Evolutionary conservation across 2,888 invertebrate genomes (phyloP), one percentile per base, ranked within the genome.

Genomic region (Cordilura impudica): DNA sequence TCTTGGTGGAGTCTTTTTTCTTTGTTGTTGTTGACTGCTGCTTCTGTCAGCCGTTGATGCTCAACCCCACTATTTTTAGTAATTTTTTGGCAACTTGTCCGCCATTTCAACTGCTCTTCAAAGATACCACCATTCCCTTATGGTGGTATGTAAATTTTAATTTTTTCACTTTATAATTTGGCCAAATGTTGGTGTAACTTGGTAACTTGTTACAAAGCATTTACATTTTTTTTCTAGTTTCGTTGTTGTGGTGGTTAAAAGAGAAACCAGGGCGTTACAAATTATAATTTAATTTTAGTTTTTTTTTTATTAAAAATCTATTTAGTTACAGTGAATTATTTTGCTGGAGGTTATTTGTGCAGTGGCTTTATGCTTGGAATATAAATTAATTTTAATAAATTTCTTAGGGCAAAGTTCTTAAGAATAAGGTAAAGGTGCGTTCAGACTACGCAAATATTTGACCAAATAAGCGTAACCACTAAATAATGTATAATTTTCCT

Each of bases 31-130:
- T 66, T 75, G 75, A 75, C 81, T 82, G 82, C 77, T 81, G 81
- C 81, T n/a, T n/a, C n/a, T 56, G 35, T 66, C 71, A 71, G 72
- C 81, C 81, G 82, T 74, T 81, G 81, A 81, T 77, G 82, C 81
- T 81, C 78, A 81, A 81, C 69, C 77, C 77, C 54, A n/a, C n/a
- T n/a, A 54, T 56, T 75, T 49, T 53, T 12, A 16, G 18, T n/a
- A 10, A 7, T 10, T 21, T 60, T 21, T 43, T 12, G 66, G 14
- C 47, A 49, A 31, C 58, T 45, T 39, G 31, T 35, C 21, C 75
- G 66, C 67, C 79, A 63, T 66, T 66, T n/a, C n/a, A n/a, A 14
- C 14, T 21, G 71, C 61, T 12, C n/a, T 39, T 39, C 12, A 39
- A 39, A 39, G 35, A 39, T 39, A n/a, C n/a, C 12, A n/a, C n/a